phyloP scores from a whole-genome alignment of 92 coral and sea anemone genomes.

The Porites lobata region DNA sequence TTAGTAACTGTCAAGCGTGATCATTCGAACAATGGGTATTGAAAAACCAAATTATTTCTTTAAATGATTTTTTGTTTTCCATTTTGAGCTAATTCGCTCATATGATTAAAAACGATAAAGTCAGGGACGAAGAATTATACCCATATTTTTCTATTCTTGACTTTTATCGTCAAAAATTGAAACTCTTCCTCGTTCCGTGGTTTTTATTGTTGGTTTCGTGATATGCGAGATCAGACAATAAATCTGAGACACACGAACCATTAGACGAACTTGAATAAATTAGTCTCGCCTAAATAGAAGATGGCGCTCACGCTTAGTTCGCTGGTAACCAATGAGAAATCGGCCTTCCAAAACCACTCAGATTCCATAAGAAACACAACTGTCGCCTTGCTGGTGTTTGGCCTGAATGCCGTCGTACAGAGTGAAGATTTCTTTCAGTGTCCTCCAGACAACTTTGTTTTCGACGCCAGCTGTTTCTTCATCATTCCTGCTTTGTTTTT shows the following conservation, averaged over 20 bases:
- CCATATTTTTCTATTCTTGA: too few relatives aligned
- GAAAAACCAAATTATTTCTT: too few relatives aligned
- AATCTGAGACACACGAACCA: background rate
- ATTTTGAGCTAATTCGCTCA: too few relatives aligned
- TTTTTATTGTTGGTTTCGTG: too few relatives aligned
- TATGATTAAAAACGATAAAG: too few relatives aligned
- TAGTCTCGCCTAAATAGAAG: background rate
- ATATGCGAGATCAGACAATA: background rate
- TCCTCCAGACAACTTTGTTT: conserved; percentile 56
- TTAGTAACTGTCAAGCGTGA: too few relatives aligned
- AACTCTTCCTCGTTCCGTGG: too few relatives aligned
- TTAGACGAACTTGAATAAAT: background rate
- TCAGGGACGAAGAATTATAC: too few relatives aligned
- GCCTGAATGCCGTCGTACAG: conserved; percentile 74
- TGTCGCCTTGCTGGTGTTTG: conserved; percentile 70
- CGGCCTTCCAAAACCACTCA: conserved; percentile 68
- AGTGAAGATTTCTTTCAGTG: conserved; percentile 76
- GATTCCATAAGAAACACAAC: conserved; percentile 73
- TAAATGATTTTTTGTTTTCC: too few relatives aligned
- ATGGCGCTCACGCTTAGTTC: conserved; percentile 77
- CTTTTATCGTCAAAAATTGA: too few relatives aligned
- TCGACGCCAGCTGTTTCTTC: conserved; percentile 77
- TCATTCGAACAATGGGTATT: too few relatives aligned
- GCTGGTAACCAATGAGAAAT: conserved; percentile 72
- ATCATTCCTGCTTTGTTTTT: conserved; percentile 69